Percentiles rank a stretch among this genome's conserved stretches.
Evolutionary conservation across 2,113 vertebrate species (phyloP).

Genomic region (Arenaria interpres): DNA sequence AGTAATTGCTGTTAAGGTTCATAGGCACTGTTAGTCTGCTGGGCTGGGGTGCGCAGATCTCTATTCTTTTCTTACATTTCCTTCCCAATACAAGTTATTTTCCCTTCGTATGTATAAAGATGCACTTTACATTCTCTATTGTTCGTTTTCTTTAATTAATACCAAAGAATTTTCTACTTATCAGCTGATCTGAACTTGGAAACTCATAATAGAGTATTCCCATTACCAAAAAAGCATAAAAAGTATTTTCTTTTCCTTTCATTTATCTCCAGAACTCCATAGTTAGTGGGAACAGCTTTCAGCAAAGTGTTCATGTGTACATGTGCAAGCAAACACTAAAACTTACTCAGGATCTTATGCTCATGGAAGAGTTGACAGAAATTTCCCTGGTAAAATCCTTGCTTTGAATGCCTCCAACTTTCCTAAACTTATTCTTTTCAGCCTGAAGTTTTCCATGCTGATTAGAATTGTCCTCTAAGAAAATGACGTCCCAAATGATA

Average conservation of each 20-base stretch:
- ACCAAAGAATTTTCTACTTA: not conserved
- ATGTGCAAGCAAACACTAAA: not conserved
- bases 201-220: not conserved
- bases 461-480: not conserved
- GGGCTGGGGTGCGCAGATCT: not conserved
- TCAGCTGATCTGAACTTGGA: not conserved
- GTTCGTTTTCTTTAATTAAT: not conserved
- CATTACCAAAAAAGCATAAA: not conserved
- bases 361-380: not conserved
- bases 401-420: not conserved
- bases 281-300: not conserved
- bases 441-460: not conserved
- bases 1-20: not conserved
- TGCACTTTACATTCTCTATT: not conserved
- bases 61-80: not conserved
- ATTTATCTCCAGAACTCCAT: not conserved
- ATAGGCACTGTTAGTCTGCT: not conserved
- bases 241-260: not conserved
- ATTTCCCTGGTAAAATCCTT: not conserved
- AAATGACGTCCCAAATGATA: not conserved
- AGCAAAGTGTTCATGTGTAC: not conserved
- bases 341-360: not conserved
- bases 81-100: not conserved
- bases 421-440: not conserved
- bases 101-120: not conserved